Evolutionary conservation across 2,888 invertebrate genomes (phyloP).

Genomic region (Diaphora mendica): DNA sequence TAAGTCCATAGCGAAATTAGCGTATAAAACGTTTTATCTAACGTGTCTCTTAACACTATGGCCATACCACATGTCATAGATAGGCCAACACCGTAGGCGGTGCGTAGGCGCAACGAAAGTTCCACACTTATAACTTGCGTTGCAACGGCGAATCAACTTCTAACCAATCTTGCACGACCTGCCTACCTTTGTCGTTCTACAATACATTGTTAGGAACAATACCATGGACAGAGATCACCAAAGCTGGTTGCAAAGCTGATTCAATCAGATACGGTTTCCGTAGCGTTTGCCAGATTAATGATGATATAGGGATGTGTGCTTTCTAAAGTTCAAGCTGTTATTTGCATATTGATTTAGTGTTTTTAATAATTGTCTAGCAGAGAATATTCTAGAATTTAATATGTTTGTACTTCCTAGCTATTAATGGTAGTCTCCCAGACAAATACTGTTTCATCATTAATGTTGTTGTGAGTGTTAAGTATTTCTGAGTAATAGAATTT

Average conservation of each 20-base stretch:
- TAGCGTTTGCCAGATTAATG: conserved; percentile 74
- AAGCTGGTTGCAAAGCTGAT: conserved; percentile 65
- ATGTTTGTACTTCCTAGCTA: no score
- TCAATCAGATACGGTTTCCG: conserved; percentile 74
- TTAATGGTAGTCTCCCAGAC: neutral
- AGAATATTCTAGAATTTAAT: neutral
- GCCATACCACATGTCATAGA: conserved; percentile 63
- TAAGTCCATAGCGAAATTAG: neutral
- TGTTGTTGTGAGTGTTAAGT: no score
- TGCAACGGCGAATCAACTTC: conserved; percentile 66
- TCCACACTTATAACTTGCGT: conserved; percentile 78
- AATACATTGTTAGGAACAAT: conserved; percentile 23
- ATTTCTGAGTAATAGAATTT: no score
- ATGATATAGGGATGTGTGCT: conserved; percentile 68
- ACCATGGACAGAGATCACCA: conserved; percentile 45
- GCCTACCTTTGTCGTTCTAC: conserved; percentile 29
- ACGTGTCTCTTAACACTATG: conserved; percentile 50
- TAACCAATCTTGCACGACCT: conserved; percentile 62
- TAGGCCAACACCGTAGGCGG: conserved; percentile 72
- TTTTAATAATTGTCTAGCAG: conserved; percentile 28
- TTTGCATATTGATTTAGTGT: conserved; percentile 52
- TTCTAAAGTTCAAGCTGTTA: conserved; percentile 58
- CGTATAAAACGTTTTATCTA: conserved; percentile 12
- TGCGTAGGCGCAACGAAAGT: conserved; percentile 79
- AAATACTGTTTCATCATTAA: no score